These are phyloP conservation scores for Mionectes macconnelli DNA, from an alignment of 2,113 vertebrate species.

Conservation along the genomic window DNA sequence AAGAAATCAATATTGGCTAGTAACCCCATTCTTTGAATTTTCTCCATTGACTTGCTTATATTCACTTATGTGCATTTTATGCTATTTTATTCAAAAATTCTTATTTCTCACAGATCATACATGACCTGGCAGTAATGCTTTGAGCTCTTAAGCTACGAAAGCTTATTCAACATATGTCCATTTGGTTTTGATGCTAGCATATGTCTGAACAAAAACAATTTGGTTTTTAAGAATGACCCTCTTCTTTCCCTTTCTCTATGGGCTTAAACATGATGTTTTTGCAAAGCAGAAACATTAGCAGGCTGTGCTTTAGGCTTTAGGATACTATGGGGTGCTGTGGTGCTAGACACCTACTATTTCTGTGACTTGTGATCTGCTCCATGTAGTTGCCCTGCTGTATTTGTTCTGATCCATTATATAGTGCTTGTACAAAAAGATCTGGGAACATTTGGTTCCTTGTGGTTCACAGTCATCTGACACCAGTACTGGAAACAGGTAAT, in stretches of 20 bases:
- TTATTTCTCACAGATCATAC: neutral
- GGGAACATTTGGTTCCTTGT: neutral
- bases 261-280: neutral
- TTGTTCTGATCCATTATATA: neutral
- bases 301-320: neutral
- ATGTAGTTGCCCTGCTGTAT: neutral
- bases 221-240: neutral
- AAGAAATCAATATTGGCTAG: neutral
- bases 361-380: neutral
- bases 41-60: neutral
- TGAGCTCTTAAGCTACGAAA: neutral
- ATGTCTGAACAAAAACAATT: neutral
- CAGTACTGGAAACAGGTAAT: neutral
- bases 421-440: neutral
- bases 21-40: neutral
- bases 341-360: neutral
- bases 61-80: neutral
- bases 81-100: neutral
- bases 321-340: neutral
- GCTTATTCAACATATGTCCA: neutral
- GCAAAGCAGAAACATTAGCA: neutral
- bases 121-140: neutral
- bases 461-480: neutral
- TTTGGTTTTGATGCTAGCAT: neutral
- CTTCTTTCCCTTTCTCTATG: neutral